Base-by-base conservation (phyloP, 2,797 vertebrate genomes). In the Smutsia temminckii region DNA sequence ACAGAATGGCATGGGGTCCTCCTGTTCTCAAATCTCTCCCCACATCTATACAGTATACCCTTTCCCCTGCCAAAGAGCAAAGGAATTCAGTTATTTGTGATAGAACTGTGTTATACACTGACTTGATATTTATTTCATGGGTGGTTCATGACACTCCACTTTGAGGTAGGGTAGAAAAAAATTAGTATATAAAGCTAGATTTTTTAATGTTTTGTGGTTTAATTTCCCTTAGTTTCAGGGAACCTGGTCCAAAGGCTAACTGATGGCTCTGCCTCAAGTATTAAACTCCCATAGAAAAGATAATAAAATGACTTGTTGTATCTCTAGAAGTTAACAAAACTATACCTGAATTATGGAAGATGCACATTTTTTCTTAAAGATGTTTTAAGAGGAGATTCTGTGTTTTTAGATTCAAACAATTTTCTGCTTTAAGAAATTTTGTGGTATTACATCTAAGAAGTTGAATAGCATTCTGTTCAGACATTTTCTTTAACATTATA, bases 401-500 rank as follows among this genome's bases (percentile, higher is more conserved):
- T 55, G 40, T 72, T 93, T 92, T 71, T 49, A 5, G 3, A 59
- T 75, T 63, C 21, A 86, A 53, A 55, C 20, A 53, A 40, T 29
- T 89, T 57, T 75, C 20, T 74, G 0, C 29, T 91, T 79, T 64
- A 89, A 64, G 16, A 59, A 57, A 66, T 81, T 85, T 87, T 87
- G 18, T 69, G 75, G 34, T 94, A 85, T 89, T 57, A 51, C 9
- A 42, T 34, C 2, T 63, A 46, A 57, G 40, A 74, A 75, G 20
- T 55, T 74, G 57, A 85, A 69, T 32, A 66, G 18, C 3, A 46
- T 93, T 91, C 75, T 89, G 89, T 92, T 85, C 64, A 84, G 29
- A 77, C 21, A 80, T 49, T 95, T 89, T 75, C 66, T 57, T 49
- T 77, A 72, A 90, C 89, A 46, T 84, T 83, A 55, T 55, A 80